These are phyloP conservation scores for Columba livia DNA, from an alignment of 2,113 vertebrate genomes.

Conservation along the genomic window DNA sequence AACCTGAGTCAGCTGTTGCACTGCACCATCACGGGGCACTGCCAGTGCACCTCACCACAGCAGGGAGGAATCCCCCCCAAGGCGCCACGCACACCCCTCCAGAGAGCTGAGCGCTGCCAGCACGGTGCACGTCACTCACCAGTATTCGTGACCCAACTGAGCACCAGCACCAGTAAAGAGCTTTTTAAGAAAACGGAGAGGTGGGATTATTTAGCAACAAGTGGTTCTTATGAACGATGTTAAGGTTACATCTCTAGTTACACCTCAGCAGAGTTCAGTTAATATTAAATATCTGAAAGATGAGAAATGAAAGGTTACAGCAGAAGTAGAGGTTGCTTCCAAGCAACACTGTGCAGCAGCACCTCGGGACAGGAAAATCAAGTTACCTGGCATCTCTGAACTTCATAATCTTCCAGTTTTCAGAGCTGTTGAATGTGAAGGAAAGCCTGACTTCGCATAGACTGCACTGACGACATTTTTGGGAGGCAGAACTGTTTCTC, in stretches of 20 bases:
- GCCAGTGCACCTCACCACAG: rapidly evolving
- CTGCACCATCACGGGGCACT: rapidly evolving
- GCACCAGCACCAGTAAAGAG: rapidly evolving
- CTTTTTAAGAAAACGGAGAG: not conserved
- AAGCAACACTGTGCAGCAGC: not conserved
- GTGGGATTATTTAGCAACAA: not conserved
- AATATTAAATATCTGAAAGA: not conserved
- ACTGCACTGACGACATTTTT: not conserved
- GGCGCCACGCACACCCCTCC: not conserved
- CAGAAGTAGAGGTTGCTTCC: not conserved
- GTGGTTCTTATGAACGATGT: rapidly evolving
- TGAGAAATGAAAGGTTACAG: not conserved
- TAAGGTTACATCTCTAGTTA: not conserved
- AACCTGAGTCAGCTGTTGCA: not conserved
- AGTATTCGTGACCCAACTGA: rapidly evolving
- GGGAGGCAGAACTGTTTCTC: not conserved
- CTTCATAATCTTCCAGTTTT: not conserved
- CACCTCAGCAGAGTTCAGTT: not conserved
- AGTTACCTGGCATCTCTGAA: not conserved
- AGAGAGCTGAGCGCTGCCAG: too few relatives aligned
- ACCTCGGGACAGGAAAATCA: not conserved
- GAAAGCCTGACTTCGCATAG: not conserved
- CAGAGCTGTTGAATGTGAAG: rapidly evolving
- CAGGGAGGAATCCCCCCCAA: not conserved
- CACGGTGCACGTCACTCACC: rapidly evolving